Conservation (phyloP, 2,888 invertebrate species). For the Aricia artaxerxes region DNA sequence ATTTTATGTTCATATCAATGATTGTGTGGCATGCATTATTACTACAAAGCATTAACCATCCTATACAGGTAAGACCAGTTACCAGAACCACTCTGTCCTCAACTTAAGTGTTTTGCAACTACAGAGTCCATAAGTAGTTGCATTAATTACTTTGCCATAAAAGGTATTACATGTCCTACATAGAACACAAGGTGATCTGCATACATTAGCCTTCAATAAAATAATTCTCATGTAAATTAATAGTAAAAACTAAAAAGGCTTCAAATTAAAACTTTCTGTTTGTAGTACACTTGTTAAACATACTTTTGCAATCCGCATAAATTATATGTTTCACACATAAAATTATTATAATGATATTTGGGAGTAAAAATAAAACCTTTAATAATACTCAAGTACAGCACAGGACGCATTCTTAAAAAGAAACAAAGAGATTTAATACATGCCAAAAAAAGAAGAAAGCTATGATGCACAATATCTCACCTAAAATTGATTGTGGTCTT, state of each 20-base stretch:
- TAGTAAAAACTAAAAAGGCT: not conserved
- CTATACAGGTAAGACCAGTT: constrained; percentile 18
- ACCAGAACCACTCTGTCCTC: constrained; percentile 16
- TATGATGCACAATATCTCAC: constrained; percentile 53
- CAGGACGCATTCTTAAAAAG: constrained; percentile 32
- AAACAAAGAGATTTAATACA: constrained; percentile 35
- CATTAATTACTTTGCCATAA: constrained; percentile 7
- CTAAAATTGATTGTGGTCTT: constrained; percentile 71
- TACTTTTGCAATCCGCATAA: not conserved
- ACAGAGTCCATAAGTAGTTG: constrained; percentile 13
- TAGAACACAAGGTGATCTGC: constrained; percentile 17
- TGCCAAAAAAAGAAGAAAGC: constrained; percentile 38
- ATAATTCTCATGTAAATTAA: constrained; percentile 13
- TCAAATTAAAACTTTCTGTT: not conserved
- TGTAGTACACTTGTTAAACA: not conserved
- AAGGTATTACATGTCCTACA: constrained; percentile 21
- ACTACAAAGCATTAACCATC: constrained; percentile 4
- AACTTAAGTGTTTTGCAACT: constrained; percentile 16
- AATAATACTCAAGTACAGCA: constrained; percentile 30
- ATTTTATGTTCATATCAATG: not conserved
- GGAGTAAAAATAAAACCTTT: not conserved
- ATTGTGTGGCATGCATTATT: not conserved
- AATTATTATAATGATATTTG: not conserved
- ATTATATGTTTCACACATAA: not conserved
- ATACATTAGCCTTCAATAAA: constrained; percentile 19